Evolutionary conservation across 2,888 invertebrate genomes (phyloP).

Genomic region (Syritta pipiens): DNA sequence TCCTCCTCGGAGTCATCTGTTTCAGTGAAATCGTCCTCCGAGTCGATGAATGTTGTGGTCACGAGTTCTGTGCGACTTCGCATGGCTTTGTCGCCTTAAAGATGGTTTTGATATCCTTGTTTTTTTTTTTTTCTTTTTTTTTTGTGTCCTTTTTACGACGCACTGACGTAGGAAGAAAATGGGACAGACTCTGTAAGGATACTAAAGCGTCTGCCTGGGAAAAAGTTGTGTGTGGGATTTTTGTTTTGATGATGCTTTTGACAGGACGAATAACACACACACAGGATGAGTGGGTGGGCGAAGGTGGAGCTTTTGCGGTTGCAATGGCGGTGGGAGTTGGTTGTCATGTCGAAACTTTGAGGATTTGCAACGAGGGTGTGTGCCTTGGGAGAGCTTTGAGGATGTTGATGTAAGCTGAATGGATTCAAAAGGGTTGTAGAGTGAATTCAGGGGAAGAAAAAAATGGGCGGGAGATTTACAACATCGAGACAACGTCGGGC

Average conservation of each 20-base stretch:
- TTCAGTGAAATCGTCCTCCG: conserved; percentile 78
- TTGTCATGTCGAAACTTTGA: conserved; percentile 49
- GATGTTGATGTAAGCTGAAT: neutral
- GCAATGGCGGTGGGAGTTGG: no score
- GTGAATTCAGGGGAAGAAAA: neutral
- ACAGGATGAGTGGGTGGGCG: conserved; percentile 29
- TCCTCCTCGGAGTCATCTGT: conserved; percentile 79
- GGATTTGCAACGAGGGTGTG: conserved; percentile 6
- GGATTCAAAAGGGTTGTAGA: neutral
- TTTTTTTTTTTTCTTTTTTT: conserved; percentile 8
- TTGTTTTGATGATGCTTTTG: conserved; percentile 62
- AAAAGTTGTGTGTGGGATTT: conserved; percentile 29
- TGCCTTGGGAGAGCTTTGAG: neutral
- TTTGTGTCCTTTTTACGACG: conserved; percentile 4
- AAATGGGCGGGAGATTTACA: neutral
- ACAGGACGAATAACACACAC: no score
- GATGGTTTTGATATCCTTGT: neutral
- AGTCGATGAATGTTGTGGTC: conserved; percentile 78
- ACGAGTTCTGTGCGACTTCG: conserved; percentile 79
- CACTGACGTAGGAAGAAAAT: conserved; percentile 41
- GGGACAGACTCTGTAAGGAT: conserved; percentile 32
- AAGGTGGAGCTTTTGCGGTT: conserved; percentile 19
- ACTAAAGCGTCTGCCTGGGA: conserved; percentile 65
- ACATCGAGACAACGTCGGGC: no score
- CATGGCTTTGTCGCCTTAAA: conserved; percentile 72